Conservation (phyloP, 2,888 invertebrate species). For the Eristalis pertinax region DNA sequence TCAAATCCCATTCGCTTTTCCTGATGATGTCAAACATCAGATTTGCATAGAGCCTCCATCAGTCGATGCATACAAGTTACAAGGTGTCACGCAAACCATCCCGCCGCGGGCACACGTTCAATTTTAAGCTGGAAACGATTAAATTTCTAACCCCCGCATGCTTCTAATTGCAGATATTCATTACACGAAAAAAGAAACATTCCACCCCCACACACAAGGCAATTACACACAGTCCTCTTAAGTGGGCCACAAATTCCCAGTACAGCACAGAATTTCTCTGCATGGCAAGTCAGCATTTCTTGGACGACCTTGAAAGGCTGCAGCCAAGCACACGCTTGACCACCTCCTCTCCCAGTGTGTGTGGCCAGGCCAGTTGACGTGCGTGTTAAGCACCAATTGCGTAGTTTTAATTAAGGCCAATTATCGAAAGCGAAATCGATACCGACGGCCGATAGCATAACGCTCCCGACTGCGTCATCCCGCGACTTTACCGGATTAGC, state of each 20-base stretch:
- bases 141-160: constrained; percentile 9
- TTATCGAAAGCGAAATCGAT: constrained; percentile 63
- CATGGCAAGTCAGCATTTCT: constrained; percentile 59
- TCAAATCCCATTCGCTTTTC: background rate
- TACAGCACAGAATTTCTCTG: constrained; percentile 5
- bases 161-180: constrained; percentile 12
- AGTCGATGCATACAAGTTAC: background rate
- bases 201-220: background rate
- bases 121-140: background rate
- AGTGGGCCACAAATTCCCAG: background rate
- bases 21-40: background rate
- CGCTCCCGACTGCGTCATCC: background rate
- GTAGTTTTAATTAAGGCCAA: constrained; percentile 60
- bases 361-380: constrained; percentile 30
- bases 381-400: constrained; percentile 43
- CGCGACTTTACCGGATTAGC: background rate
- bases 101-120: background rate
- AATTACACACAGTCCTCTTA: background rate
- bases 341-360: constrained; percentile 3
- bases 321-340: background rate
- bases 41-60: background rate
- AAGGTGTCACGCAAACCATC: background rate
- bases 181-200: constrained; percentile 4
- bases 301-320: constrained; percentile 55
- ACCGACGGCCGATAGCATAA: constrained; percentile 36